These are phyloP conservation scores for Orgyia antiqua DNA, from an alignment of 2,888 invertebrate species.

Conservation along the genomic window DNA sequence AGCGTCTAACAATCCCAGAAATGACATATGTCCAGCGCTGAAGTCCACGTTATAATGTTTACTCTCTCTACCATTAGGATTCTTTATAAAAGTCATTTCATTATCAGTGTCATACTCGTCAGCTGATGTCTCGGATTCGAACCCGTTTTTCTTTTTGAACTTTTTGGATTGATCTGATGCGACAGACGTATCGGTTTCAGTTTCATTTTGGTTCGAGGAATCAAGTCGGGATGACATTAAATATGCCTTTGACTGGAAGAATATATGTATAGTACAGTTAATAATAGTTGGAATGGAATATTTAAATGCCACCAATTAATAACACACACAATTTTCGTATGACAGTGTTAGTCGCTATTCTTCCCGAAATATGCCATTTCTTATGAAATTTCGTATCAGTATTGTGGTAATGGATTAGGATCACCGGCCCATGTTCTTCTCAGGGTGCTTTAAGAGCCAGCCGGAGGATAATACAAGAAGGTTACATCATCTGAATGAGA, in stretches of 20 bases:
- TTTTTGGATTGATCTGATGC: slow-evolving; percentile 37
- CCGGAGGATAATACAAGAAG: too few relatives aligned
- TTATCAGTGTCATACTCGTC: slow-evolving; percentile 78
- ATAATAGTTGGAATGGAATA: not conserved
- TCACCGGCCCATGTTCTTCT: too few relatives aligned
- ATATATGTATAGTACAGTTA: too few relatives aligned
- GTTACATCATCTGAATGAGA: too few relatives aligned
- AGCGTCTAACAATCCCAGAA: slow-evolving; percentile 67
- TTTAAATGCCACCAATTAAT: too few relatives aligned
- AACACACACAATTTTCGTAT: too few relatives aligned
- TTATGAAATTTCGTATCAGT: too few relatives aligned
- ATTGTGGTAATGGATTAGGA: too few relatives aligned
- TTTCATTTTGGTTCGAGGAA: slow-evolving; percentile 36
- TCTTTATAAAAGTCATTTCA: slow-evolving; percentile 79
- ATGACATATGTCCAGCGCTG: slow-evolving; percentile 68
- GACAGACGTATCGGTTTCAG: slow-evolving; percentile 33
- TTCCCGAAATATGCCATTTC: too few relatives aligned
- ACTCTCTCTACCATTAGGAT: slow-evolving; percentile 50
- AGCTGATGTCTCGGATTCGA: slow-evolving; percentile 77
- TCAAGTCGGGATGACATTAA: slow-evolving; percentile 70
- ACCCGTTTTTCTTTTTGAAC: slow-evolving; percentile 55
- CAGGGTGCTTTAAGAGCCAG: too few relatives aligned
- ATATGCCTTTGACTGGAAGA: slow-evolving; percentile 73
- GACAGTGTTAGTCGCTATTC: too few relatives aligned
- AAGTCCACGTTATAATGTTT: slow-evolving; percentile 55